Base-by-base conservation (phyloP, 2,797 vertebrate species). In the Coreius guichenoti region DNA sequence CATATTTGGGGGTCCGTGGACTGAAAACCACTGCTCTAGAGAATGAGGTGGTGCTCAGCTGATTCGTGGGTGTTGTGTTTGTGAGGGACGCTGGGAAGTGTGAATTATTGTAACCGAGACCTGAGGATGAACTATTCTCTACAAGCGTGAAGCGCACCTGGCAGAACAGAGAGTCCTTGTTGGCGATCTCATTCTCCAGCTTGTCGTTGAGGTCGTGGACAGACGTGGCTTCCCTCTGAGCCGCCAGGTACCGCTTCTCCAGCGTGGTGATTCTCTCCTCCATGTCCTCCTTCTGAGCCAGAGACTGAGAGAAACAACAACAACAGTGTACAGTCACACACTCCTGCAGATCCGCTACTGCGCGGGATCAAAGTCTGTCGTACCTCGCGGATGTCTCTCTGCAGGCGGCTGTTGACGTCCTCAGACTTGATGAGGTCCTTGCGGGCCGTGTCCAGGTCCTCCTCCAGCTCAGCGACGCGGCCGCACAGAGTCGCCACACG, bases 281-380 rank as follows among this genome's bases (percentile, higher is more conserved):
- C 98, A 99, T 99, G 89, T 99, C 98, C 3, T 99, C 98, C 91
- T 99, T 99, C 91, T 99, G 98, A 87, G 98, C 98, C 94, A 98
- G 93, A 1, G 98, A 97, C 98, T 99, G 26, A 65, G 73, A 80
- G 1, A 84, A 31, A 70, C 56, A n/a, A 47, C 39, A 36, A 1
- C 3, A 29, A 5, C 4, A 49, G 56, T 0, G 49, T 0, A 1
- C 4, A 5, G 13, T 26, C 39, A 72, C 23, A 16, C 23, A 3
- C 23, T n/a, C 69, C 12, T 21, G n/a, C 9, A 12, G 67, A 36
- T 12, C 19, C 8, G 7, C 12, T 29, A 5, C 16, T 23, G 1
- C 11, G 54, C 3, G 16, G 36, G 3, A 39, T 12, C 45, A 16
- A 23, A 31, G 45, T 4, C 31, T 17, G 31, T 4, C 81, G 23